These are phyloP conservation scores for Poeciliopsis gracilis DNA, from an alignment of 2,797 vertebrate genomes.

Conservation along the genomic window DNA sequence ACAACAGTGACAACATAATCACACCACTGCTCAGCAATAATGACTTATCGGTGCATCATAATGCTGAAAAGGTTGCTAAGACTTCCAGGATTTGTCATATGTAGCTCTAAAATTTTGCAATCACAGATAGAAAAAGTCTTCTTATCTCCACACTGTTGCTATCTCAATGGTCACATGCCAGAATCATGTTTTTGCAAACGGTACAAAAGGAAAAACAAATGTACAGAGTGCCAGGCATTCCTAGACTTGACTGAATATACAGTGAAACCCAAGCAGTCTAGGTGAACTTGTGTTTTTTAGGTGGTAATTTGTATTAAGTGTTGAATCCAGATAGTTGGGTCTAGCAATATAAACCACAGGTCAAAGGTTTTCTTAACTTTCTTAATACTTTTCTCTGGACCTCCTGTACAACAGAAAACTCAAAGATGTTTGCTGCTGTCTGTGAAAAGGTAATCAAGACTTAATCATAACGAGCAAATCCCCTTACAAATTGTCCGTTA, in stretches of 20 bases:
- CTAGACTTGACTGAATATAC: neutral
- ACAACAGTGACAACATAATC: slow-evolving; percentile 1
- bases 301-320: neutral
- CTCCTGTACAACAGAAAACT: neutral
- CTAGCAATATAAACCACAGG: slow-evolving; percentile 3
- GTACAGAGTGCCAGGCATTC: neutral
- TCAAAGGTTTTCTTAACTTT: slow-evolving; percentile 6
- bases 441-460: neutral
- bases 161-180: slow-evolving; percentile 15
- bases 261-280: neutral
- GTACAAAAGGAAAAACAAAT: neutral
- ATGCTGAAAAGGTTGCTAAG: neutral
- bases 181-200: neutral
- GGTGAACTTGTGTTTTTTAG: neutral
- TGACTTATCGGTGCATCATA: neutral
- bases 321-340: neutral
- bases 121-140: neutral
- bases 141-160: slow-evolving; percentile 15
- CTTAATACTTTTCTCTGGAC: neutral
- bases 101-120: slow-evolving; percentile 14
- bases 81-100: neutral
- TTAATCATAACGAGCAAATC: neutral
- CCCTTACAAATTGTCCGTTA: neutral
- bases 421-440: neutral
- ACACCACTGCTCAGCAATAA: neutral